These are phyloP conservation scores for Rhineura floridana DNA, from an alignment of 2,113 vertebrate species.

Conservation along the genomic window DNA sequence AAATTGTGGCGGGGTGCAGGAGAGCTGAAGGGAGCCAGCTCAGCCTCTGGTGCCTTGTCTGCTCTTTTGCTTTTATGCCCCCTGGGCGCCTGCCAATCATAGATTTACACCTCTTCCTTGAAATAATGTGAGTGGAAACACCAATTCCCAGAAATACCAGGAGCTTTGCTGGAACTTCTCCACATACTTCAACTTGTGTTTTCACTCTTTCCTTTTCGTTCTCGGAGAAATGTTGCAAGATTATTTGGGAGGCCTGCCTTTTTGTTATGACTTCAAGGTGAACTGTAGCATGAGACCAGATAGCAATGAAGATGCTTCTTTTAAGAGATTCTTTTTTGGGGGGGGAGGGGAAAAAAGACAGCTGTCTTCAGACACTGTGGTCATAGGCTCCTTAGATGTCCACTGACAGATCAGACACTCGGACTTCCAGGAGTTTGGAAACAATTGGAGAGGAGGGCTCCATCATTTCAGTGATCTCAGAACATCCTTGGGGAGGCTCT, in stretches of 20 bases:
- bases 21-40: background rate
- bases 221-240: background rate
- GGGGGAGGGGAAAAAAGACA: background rate
- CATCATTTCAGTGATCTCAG: background rate
- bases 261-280: background rate
- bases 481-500: no score
- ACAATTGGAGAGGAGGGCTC: background rate
- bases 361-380: background rate
- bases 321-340: background rate
- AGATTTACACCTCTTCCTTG: conserved; percentile 25
- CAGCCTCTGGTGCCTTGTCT: background rate
- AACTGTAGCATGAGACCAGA: background rate
- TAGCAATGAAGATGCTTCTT: background rate
- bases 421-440: background rate
- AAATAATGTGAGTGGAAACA: conserved; percentile 10
- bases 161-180: background rate
- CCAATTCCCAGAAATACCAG: conserved; percentile 29
- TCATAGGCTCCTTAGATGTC: background rate
- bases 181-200: background rate
- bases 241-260: background rate
- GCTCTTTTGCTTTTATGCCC: background rate
- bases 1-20: background rate
- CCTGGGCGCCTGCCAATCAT: conserved; percentile 2
- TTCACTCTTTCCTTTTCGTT: background rate
- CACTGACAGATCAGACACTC: background rate